These are phyloP conservation scores for Epinotia ramella DNA, from an alignment of 2,888 invertebrate species.

Conservation along the genomic window DNA sequence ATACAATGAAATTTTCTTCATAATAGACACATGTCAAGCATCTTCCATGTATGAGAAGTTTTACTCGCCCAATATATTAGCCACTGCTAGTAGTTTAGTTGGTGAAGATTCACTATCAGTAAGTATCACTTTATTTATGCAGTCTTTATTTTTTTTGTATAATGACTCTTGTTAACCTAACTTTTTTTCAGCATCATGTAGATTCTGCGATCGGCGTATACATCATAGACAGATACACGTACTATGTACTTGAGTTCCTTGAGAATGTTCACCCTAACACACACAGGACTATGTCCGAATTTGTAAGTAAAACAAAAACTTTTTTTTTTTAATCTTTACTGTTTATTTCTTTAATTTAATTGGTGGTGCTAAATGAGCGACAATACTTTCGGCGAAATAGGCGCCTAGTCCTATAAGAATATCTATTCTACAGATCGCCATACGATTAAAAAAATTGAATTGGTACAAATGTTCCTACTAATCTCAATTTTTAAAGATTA, in stretches of 20 bases:
- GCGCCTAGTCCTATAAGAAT: too few species aligned
- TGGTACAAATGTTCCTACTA: too few species aligned
- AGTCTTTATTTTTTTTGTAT: background rate
- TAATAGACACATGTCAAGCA: conserved; percentile 99
- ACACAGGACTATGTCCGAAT: conserved; percentile 95
- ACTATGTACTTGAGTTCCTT: conserved; percentile 97
- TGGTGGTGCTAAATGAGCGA: too few species aligned
- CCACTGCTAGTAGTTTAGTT: conserved; percentile 98
- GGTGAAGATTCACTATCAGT: conserved; percentile 99
- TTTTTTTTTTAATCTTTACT: too few species aligned
- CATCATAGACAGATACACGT: conserved; percentile 99
- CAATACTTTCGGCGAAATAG: too few species aligned
- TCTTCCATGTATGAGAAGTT: conserved; percentile 99
- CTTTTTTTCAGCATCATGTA: conserved; percentile 94
- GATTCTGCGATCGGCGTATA: conserved; percentile 99
- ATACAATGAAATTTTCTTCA: conserved; percentile 99
- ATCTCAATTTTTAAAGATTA: too few species aligned
- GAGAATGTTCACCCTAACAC: conserved; percentile 96
- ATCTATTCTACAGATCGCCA: too few species aligned
- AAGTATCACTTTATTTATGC: conserved; percentile 62
- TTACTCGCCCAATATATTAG: conserved; percentile 98
- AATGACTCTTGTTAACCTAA: background rate
- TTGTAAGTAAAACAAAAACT: too few species aligned
- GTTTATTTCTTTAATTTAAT: too few species aligned
- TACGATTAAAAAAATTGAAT: too few species aligned